phyloP scores from a whole-genome alignment of 2,888 invertebrate species.

The Oligia fasciuncula region DNA sequence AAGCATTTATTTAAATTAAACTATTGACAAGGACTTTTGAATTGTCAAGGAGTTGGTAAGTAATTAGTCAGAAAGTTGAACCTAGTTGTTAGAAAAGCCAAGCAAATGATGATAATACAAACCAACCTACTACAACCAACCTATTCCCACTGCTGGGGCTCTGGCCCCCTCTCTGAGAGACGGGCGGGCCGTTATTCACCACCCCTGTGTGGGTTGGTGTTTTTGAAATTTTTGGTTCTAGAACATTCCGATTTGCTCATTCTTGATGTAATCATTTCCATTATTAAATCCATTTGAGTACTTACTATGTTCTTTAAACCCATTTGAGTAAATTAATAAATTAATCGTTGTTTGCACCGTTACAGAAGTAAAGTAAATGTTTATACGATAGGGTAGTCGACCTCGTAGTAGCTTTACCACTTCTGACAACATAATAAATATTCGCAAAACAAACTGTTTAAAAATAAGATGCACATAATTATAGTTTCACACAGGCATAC shows the following conservation, averaged over 20 bases:
- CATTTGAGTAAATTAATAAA: conserved; percentile 52
- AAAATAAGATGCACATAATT: too few species aligned
- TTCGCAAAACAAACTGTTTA: too few species aligned
- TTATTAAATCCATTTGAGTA: not conserved
- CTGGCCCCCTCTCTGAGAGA: not conserved
- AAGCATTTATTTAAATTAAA: not conserved
- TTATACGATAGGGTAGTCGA: not conserved
- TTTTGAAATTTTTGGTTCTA: not conserved
- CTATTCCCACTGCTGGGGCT: not conserved
- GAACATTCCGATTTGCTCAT: not conserved
- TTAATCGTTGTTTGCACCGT: conserved; percentile 20
- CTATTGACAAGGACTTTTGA: not conserved
- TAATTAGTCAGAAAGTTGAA: not conserved
- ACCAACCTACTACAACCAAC: too few species aligned
- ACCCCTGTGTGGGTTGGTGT: not conserved
- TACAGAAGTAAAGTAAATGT: conserved; percentile 19
- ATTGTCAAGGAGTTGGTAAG: not conserved
- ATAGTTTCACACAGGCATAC: too few species aligned
- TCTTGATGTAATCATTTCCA: not conserved
- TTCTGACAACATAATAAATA: not conserved
- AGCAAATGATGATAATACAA: not conserved
- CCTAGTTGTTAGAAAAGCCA: not conserved
- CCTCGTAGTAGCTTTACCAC: not conserved
- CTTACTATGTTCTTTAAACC: not conserved
- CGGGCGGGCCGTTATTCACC: not conserved